phyloP scores from a whole-genome alignment of 2,797 vertebrate genomes.

The Acropternis orthonyx region DNA sequence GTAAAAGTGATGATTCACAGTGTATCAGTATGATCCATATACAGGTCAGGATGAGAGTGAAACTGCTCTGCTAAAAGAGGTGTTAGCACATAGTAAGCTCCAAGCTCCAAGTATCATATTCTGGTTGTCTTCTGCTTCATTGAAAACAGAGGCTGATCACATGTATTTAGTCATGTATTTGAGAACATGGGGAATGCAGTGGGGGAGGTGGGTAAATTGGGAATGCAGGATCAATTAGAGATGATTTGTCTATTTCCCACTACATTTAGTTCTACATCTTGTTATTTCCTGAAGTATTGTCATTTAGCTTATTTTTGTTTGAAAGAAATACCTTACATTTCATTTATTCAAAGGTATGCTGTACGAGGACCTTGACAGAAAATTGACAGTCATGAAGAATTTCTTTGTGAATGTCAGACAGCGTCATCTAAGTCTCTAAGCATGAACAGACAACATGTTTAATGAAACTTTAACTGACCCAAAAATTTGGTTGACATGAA shows the following conservation, averaged over 20 bases:
- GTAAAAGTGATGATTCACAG: background rate
- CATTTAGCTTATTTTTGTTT: background rate
- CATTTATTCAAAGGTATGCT: background rate
- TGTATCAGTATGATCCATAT: background rate
- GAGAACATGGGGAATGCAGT: background rate
- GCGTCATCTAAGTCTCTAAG: background rate
- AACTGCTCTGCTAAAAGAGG: background rate
- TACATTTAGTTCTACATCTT: background rate
- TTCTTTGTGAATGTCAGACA: background rate
- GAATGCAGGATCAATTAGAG: background rate
- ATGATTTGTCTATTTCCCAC: background rate
- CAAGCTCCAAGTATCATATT: background rate
- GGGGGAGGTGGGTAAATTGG: background rate
- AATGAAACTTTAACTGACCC: slow-evolving; percentile 6
- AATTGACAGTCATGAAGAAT: background rate
- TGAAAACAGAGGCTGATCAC: background rate
- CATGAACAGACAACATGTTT: background rate
- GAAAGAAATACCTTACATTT: background rate
- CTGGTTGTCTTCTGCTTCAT: background rate
- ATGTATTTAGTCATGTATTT: background rate
- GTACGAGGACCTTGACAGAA: background rate
- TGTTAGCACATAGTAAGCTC: background rate
- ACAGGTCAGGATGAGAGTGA: background rate
- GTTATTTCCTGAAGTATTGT: background rate
- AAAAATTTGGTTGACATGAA: background rate